phyloP scores from a whole-genome alignment of 2,113 vertebrate genomes.

The Mesitornis unicolor region DNA sequence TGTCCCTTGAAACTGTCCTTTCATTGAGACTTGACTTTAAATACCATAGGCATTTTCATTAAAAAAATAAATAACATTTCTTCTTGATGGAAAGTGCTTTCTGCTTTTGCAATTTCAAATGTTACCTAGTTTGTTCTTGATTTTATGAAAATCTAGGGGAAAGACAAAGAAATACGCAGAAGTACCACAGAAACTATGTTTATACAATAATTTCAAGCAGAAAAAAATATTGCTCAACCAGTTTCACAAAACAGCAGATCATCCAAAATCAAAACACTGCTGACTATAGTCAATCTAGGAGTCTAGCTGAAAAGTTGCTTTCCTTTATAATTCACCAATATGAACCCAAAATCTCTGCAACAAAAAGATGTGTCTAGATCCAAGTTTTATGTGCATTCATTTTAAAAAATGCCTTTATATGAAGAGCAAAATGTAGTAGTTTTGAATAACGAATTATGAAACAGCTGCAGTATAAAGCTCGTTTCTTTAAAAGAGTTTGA shows the following conservation, averaged over 20 bases:
- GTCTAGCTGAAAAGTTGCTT: no score
- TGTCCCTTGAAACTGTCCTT: rapidly evolving
- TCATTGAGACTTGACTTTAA: neutral
- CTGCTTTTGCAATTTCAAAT: neutral
- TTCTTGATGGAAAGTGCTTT: rapidly evolving
- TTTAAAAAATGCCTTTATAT: neutral
- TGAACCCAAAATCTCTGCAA: neutral
- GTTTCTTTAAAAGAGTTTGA: neutral
- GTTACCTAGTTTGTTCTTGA: rapidly evolving
- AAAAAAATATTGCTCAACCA: neutral
- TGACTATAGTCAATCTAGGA: neutral
- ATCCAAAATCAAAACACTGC: neutral
- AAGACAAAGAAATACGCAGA: neutral
- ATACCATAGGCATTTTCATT: neutral
- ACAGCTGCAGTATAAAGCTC: neutral
- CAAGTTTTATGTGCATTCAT: neutral
- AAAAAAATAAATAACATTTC: neutral
- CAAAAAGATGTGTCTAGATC: rapidly evolving
- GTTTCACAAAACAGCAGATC: neutral
- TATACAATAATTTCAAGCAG: neutral
- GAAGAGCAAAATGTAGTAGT: neutral
- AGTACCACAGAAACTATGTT: neutral
- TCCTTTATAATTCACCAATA: neutral
- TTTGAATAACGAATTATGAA: neutral
- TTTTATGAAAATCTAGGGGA: neutral